These are phyloP conservation scores for Callopanchax toddi DNA, from an alignment of 2,113 vertebrate species.

Conservation along the genomic window DNA sequence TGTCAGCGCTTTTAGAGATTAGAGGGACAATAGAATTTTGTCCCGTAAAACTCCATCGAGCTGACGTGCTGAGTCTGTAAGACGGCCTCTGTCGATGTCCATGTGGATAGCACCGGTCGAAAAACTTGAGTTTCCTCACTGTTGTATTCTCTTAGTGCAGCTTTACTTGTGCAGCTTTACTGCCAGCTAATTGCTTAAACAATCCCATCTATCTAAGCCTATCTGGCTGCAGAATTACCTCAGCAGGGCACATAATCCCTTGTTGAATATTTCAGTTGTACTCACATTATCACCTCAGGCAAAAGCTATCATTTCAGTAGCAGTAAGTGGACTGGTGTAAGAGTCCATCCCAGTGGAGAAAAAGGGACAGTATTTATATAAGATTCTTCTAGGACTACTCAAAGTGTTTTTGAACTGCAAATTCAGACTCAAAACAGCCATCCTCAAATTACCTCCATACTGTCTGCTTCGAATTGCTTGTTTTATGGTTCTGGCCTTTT, in stretches of 20 bases:
- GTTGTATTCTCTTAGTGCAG: slow-evolving; percentile 30
- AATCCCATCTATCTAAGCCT: slow-evolving; percentile 23
- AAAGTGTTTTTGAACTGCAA: not conserved
- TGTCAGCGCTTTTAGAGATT: slow-evolving; percentile 78
- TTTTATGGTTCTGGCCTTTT: too few species aligned
- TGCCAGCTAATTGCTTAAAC: slow-evolving; percentile 24
- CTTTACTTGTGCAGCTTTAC: slow-evolving; percentile 21
- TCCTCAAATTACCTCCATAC: too few species aligned
- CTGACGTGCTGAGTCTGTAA: slow-evolving; percentile 65
- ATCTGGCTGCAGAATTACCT: slow-evolving; percentile 48
- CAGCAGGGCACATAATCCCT: slow-evolving; percentile 48
- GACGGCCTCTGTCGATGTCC: slow-evolving; percentile 28
- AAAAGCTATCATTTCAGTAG: slow-evolving; percentile 38
- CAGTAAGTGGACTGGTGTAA: slow-evolving; percentile 25
- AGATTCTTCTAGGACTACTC: not conserved
- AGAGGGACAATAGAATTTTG: slow-evolving; percentile 75
- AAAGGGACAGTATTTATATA: not conserved
- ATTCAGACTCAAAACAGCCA: not conserved
- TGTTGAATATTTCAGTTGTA: slow-evolving; percentile 69
- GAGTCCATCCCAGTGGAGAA: slow-evolving; percentile 15
- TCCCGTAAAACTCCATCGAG: slow-evolving; percentile 60
- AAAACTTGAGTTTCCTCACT: slow-evolving; percentile 32
- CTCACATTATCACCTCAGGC: slow-evolving; percentile 51
- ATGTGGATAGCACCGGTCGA: slow-evolving; percentile 40
- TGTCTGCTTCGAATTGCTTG: too few species aligned